phyloP scores from a whole-genome alignment of 2,797 vertebrate species.

The Crenichthys baileyi region DNA sequence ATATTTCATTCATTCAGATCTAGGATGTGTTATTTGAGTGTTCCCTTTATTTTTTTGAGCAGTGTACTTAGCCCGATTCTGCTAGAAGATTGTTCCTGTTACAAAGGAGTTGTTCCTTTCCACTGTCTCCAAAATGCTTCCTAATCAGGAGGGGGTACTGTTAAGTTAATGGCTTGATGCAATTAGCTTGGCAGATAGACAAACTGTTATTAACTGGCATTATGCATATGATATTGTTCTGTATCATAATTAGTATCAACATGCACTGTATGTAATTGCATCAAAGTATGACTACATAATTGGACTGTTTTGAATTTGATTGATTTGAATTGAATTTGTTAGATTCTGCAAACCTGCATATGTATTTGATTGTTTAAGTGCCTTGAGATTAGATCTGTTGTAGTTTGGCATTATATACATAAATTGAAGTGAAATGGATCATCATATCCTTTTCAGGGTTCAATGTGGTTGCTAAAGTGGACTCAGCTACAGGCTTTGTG shows the following conservation, averaged over 20 bases:
- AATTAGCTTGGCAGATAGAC: no score
- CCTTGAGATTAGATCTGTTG: not conserved
- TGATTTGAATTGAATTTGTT: not conserved
- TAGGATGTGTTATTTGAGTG: no score
- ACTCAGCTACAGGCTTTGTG: constrained; percentile 86
- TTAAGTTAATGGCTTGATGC: no score
- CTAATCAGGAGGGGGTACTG: no score
- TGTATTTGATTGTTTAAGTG: not conserved
- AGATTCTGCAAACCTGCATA: not conserved
- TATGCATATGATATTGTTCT: not conserved
- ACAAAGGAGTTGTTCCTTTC: no score
- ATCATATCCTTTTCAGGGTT: constrained; percentile 48
- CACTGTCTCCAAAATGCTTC: no score
- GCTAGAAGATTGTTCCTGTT: no score
- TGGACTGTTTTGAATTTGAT: not conserved
- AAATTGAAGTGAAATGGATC: not conserved
- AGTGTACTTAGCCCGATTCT: no score
- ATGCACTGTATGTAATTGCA: not conserved
- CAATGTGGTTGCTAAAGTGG: constrained; percentile 51
- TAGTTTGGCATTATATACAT: not conserved
- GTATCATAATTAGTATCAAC: not conserved
- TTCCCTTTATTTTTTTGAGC: no score
- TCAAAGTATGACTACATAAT: not conserved
- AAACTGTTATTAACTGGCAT: not conserved
- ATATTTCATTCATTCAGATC: no score